Evolutionary conservation across 2,113 vertebrate species (phyloP), one percentile per base, ranked within the genome.

Genomic region (Thalassarche chlororhynchos): DNA sequence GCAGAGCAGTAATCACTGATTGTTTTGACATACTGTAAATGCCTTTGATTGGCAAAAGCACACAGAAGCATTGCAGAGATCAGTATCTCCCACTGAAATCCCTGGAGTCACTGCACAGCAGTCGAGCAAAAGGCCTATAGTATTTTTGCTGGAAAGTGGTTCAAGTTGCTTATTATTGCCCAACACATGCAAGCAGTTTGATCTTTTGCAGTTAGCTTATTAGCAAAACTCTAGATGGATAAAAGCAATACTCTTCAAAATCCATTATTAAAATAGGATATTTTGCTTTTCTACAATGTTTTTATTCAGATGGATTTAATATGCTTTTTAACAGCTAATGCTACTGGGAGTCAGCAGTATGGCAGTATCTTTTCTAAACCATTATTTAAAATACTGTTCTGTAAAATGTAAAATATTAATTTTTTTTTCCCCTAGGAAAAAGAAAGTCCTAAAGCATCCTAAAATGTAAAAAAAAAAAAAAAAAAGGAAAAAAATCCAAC

Each of bases 11-110:
- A 95, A 93, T 74, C 84, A 55, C 77, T 80, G 97, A 95, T 91
- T 93, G 93, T 96, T 96, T 86, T 88, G 96, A 94, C 91, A 95
- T 36, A 46, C 75, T 80, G 82, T 68, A 93, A 96, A 94, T 87
- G 92, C 90, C 93, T 94, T 47, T 93, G 96, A 97, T 94, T 96
- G 96, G 97, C 91, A 95, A 93, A 95, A 90, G 94, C 89, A 91
- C 87, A 96, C 70, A 94, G 96, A 83, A 58, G 51, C 93, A 86
- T 3, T 81, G 96, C 71, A 12, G 89, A 95, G 95, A 97, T 90
- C 93, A 19, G 21, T 89, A 97, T 96, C 96, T 97, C 71, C 84
- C 93, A 42, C 91, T 86, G 91, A 96, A 96, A 90, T 74, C 91
- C 91, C 96, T 26, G 71, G 84, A 97, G 90, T 70, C 51, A 2